Percentiles rank a stretch among this genome's conserved stretches.
These are phyloP conservation scores for Elaeidobius kamerunicus DNA, from an alignment of 2,888 invertebrate genomes.

Conservation along the genomic window DNA sequence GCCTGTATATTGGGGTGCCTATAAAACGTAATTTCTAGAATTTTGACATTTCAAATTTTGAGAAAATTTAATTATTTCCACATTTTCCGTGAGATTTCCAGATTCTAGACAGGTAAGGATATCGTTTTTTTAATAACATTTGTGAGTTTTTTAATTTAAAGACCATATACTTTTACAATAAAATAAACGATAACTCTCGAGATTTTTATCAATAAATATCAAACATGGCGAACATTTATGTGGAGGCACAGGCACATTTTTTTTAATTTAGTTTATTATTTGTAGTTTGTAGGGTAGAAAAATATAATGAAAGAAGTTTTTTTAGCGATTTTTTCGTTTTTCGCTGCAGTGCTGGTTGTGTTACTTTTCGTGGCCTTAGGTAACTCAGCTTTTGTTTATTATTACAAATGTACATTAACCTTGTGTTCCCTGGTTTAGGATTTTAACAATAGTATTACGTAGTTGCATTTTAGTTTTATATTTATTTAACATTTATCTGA, in stretches of 20 bases:
- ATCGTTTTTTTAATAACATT: neutral
- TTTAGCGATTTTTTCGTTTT: slow-evolving; percentile 54
- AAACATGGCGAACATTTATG: slow-evolving; percentile 36
- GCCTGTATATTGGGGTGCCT: neutral
- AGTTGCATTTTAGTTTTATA: no score
- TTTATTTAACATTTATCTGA: no score
- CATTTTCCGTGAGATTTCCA: neutral
- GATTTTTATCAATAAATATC: slow-evolving; percentile 16
- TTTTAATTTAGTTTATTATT: slow-evolving; percentile 30
- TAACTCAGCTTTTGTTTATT: slow-evolving; percentile 44
- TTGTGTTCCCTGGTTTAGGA: no score
- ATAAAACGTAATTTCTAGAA: neutral
- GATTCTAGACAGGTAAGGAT: neutral
- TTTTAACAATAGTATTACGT: no score
- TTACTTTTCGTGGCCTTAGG: slow-evolving; percentile 58
- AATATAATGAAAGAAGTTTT: slow-evolving; percentile 50
- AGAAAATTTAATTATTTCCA: neutral
- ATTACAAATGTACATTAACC: no score
- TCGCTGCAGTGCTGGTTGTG: slow-evolving; percentile 57
- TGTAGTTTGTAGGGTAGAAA: slow-evolving; percentile 32
- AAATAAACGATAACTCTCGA: neutral
- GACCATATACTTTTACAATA: neutral
- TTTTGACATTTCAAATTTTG: neutral
- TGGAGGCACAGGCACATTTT: slow-evolving; percentile 30
- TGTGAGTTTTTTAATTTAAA: neutral